Percentiles rank a stretch among this genome's conserved stretches.
Conservation (phyloP, 2,113 vertebrate genomes). For the Pelodiscus sinensis region DNA sequence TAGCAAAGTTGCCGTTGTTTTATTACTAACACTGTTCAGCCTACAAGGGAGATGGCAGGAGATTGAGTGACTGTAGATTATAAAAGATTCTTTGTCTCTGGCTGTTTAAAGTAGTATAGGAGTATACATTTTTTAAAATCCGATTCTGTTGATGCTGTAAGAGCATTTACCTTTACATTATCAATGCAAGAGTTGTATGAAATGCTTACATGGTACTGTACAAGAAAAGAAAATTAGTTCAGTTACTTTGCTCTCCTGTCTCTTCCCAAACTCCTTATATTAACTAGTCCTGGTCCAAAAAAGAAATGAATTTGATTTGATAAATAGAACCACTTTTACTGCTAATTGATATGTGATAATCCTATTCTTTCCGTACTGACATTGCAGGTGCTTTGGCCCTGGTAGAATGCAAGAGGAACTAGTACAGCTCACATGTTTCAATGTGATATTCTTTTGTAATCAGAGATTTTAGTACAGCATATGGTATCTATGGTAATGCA, state of each 20-base stretch:
- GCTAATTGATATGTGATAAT: not conserved
- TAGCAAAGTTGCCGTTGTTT: not conserved
- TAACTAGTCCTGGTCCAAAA: accelerated
- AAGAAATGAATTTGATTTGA: not conserved
- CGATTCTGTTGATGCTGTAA: not conserved
- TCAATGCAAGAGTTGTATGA: not conserved
- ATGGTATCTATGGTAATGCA: not conserved
- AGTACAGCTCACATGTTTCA: not conserved
- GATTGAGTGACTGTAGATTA: not conserved
- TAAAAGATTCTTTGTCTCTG: not conserved
- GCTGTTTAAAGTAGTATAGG: not conserved
- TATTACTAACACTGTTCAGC: not conserved
- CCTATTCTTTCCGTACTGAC: not conserved
- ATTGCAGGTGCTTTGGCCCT: not conserved
- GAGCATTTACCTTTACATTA: not conserved
- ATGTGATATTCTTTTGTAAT: not conserved
- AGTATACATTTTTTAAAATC: not conserved
- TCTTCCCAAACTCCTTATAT: not conserved
- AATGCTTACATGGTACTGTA: not conserved
- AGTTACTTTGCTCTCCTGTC: not conserved
- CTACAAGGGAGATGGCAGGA: not conserved
- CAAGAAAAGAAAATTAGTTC: not conserved
- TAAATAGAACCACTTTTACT: not conserved
- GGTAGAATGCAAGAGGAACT: accelerated
- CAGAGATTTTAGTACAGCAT: not conserved